Evolutionary conservation across 2,888 invertebrate genomes (phyloP).

Genomic region (Vesta saturnalis): DNA sequence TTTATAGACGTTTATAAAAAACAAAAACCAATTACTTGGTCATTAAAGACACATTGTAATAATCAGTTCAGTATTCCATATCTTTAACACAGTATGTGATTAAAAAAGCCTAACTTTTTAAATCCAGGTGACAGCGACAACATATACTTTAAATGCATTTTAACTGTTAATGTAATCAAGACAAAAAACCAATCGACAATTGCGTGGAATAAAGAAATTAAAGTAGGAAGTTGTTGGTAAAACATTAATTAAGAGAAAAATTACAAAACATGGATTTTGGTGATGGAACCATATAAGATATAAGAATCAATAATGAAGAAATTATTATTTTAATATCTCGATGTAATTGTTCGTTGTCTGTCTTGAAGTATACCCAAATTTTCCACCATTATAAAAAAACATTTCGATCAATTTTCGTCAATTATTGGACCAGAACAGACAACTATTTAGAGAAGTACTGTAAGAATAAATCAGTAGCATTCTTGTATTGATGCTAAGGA

Average conservation of each 20-base stretch:
- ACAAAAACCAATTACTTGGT: no score
- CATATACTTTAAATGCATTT: no score
- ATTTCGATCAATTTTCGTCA: neutral
- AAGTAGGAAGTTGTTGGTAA: neutral
- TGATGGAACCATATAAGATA: neutral
- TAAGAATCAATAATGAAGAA: neutral
- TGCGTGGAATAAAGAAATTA: no score
- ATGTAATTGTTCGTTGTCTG: neutral
- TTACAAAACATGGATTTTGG: neutral
- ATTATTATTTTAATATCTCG: neutral
- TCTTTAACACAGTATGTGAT: no score
- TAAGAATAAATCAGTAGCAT: neutral
- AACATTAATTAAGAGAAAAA: neutral
- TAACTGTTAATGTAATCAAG: no score
- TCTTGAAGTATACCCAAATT: slow-evolving; percentile 4
- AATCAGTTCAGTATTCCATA: no score
- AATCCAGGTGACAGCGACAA: no score
- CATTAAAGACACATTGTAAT: no score
- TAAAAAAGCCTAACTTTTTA: no score
- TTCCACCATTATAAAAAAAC: neutral
- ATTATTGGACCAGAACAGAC: slow-evolving; percentile 3
- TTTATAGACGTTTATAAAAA: no score
- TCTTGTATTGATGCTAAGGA: neutral
- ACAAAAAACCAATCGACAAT: no score
- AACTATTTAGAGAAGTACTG: neutral